Conservation (phyloP, 1,140 invertebrate genomes). For the roundworm (Caenorhabditis elegans) region DNA sequence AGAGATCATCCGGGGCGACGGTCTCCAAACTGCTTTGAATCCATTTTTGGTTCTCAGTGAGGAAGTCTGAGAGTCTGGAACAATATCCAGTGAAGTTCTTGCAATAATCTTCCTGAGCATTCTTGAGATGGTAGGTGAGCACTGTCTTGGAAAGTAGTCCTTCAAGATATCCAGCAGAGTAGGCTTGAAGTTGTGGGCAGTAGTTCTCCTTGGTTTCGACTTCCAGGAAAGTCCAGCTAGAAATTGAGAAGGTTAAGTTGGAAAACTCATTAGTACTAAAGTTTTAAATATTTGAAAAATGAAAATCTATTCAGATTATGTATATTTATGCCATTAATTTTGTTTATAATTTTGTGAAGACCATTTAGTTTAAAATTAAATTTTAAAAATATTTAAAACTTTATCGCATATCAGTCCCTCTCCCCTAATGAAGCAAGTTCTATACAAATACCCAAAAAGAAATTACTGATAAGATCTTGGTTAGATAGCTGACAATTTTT, state of each 20-base stretch:
- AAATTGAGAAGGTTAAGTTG: neutral
- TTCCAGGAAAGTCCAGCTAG: conserved; percentile 62
- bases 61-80: conserved; percentile 50
- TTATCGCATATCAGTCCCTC: no score
- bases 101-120: conserved; percentile 58
- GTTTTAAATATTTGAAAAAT: no score
- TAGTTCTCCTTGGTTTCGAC: conserved; percentile 50
- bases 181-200: conserved; percentile 56
- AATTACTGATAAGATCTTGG: no score
- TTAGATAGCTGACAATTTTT: neutral
- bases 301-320: no score
- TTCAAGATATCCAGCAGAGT: conserved; percentile 62
- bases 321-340: no score
- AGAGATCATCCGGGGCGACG: conserved; percentile 58
- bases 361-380: no score
- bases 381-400: no score
- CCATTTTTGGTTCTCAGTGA: conserved; percentile 58
- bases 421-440: no score
- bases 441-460: no score
- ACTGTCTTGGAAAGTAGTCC: conserved; percentile 52
- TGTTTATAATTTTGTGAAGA: no score
- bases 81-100: conserved; percentile 62
- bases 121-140: conserved; percentile 53
- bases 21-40: conserved; percentile 52
- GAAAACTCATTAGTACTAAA: no score